A percentile compares a stretch with the other conserved stretches of the same genome.
phyloP scores from a whole-genome alignment of 2,888 invertebrate species.

The Clunio marinus region DNA sequence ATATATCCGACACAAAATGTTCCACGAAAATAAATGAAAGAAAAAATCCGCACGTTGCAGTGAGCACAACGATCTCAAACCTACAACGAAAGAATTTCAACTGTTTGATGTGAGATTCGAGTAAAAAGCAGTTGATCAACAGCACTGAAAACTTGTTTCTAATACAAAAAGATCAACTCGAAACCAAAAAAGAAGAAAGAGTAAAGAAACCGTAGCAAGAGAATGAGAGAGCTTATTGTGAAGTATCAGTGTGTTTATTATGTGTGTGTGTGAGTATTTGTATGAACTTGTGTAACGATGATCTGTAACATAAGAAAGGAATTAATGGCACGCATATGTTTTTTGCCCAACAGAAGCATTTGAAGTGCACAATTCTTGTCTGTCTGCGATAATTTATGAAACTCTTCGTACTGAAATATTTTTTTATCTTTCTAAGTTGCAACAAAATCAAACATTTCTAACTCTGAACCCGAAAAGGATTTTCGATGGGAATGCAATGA shows the following conservation, averaged over 20 bases:
- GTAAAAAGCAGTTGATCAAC: conserved; percentile 1
- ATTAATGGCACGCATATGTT: conserved; percentile 33
- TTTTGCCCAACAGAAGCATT: conserved; percentile 29
- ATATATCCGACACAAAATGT: neutral
- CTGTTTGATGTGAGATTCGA: conserved; percentile 1
- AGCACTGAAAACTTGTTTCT: conserved; percentile 27
- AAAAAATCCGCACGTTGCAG: neutral
- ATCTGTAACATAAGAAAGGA: neutral
- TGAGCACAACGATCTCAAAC: conserved; percentile 20
- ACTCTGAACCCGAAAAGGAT: neutral
- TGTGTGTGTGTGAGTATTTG: neutral
- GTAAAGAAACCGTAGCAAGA: too few relatives aligned
- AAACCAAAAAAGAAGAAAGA: conserved; percentile 1
- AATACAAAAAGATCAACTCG: neutral
- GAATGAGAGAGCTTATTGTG: neutral
- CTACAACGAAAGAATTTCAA: conserved; percentile 21
- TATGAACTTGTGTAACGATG: neutral
- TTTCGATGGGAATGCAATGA: too few relatives aligned
- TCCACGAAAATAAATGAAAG: neutral
- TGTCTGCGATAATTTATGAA: too few relatives aligned
- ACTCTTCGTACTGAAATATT: neutral
- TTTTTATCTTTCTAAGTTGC: neutral
- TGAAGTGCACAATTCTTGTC: neutral
- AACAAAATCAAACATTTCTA: neutral
- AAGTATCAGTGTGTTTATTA: neutral